These are phyloP conservation scores for Dasyurus viverrinus DNA, from an alignment of 2,113 vertebrate species.

Conservation along the genomic window DNA sequence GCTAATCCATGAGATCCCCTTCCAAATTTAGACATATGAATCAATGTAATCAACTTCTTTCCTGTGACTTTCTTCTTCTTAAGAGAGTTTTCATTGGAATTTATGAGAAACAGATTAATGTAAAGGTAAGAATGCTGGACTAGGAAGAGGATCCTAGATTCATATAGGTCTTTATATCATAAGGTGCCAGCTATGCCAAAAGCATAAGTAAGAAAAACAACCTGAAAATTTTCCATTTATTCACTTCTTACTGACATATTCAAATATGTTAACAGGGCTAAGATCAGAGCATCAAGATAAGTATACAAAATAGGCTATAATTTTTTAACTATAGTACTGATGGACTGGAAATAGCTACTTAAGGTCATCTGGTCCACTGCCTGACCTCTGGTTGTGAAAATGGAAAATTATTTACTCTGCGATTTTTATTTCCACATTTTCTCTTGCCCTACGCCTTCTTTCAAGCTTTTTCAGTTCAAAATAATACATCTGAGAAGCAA, in stretches of 20 bases:
- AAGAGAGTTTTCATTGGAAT: background rate
- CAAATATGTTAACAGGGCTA: constrained; percentile 28
- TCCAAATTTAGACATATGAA: background rate
- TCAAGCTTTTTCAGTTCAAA: background rate
- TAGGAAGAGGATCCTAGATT: background rate
- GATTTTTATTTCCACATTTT: background rate
- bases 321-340: constrained; percentile 8
- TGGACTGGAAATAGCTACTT: background rate
- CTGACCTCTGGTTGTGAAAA: background rate
- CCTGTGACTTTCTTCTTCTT: background rate
- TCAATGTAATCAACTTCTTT: background rate
- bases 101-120: background rate
- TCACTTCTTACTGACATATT: constrained; percentile 26
- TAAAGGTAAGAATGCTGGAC: background rate
- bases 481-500: background rate
- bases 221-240: constrained; percentile 30
- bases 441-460: background rate
- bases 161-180: background rate
- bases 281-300: background rate
- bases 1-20: background rate
- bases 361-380: background rate
- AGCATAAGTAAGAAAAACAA: background rate
- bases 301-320: background rate
- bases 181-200: background rate
- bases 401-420: background rate